These are phyloP conservation scores for Rhagonycha fulva DNA, from an alignment of 2,888 invertebrate genomes.

Conservation along the genomic window DNA sequence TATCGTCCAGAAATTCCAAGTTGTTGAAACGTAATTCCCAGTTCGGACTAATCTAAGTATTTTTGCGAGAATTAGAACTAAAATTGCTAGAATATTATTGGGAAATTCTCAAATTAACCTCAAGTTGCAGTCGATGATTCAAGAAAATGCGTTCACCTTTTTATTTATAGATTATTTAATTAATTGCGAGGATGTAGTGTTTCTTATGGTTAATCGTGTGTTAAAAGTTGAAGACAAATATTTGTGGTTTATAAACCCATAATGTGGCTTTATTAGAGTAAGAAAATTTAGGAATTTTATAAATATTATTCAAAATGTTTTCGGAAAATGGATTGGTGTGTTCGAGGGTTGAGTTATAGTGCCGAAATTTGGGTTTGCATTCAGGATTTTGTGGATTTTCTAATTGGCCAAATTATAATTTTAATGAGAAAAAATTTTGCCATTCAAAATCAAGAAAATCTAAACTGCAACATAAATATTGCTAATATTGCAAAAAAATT, in stretches of 20 bases:
- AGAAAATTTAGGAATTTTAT: background rate
- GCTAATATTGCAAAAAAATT: background rate
- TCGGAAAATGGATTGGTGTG: too few species aligned
- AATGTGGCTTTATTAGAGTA: background rate
- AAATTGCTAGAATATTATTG: slow-evolving; percentile 3
- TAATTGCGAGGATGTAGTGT: background rate
- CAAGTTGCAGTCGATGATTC: background rate
- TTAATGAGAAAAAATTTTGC: background rate
- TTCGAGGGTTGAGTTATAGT: too few species aligned
- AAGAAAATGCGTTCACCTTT: background rate
- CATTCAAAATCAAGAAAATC: background rate
- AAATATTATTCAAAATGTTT: background rate
- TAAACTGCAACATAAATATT: background rate
- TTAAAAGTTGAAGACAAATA: background rate
- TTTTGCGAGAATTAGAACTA: slow-evolving; percentile 5
- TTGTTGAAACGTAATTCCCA: background rate
- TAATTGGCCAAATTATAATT: background rate
- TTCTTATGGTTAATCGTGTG: background rate
- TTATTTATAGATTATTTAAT: background rate
- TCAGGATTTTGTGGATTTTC: too few species aligned
- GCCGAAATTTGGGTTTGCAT: too few species aligned
- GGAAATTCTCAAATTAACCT: background rate
- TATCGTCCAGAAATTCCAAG: background rate
- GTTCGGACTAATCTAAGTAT: slow-evolving; percentile 4
- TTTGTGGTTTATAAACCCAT: background rate